A percentile compares a stretch with the other conserved stretches of the same genome.
phyloP scores from a whole-genome alignment of 2,113 vertebrate genomes.

The Dryoscopus gambensis region DNA sequence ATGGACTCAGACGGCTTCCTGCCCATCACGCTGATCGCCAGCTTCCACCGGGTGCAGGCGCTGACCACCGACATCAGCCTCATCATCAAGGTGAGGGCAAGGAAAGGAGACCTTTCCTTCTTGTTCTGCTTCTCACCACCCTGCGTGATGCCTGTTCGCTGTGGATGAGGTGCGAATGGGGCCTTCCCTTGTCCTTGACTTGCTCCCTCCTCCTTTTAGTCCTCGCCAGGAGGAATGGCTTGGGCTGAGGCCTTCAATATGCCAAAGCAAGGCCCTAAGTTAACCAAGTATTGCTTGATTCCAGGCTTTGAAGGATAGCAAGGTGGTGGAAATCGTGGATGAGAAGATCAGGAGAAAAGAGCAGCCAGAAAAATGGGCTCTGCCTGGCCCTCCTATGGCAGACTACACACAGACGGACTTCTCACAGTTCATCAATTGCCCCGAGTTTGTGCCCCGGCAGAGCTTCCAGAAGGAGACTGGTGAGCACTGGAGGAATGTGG shows the following conservation, averaged over 20 bases:
- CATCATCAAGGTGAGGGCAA: slow-evolving; percentile 82
- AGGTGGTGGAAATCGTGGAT: slow-evolving; percentile 91
- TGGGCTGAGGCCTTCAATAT: accelerated
- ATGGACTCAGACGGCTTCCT: slow-evolving; percentile 95
- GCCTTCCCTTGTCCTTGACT: background rate
- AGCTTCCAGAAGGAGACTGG: slow-evolving; percentile 82
- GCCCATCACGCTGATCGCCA: slow-evolving; percentile 88
- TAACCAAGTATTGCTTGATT: background rate
- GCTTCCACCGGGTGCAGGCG: slow-evolving; percentile 95
- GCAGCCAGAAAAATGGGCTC: slow-evolving; percentile 92
- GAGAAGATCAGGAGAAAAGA: slow-evolving; percentile 93
- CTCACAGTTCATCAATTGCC: slow-evolving; percentile 94
- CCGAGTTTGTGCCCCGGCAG: slow-evolving; percentile 93
- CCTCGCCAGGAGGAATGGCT: background rate
- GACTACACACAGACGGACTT: slow-evolving; percentile 92
- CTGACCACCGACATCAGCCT: slow-evolving; percentile 91
- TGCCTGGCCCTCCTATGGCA: slow-evolving; percentile 82
- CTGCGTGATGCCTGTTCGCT: background rate
- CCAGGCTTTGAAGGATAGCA: slow-evolving; percentile 93
- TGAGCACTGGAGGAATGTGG: slow-evolving; percentile 10
- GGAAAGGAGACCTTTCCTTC: background rate
- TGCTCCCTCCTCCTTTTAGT: background rate
- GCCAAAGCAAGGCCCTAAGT: background rate
- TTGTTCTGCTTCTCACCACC: background rate
- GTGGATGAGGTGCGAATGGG: background rate